These are phyloP conservation scores for Lepidothrix coronata DNA, from an alignment of 2,113 vertebrate species.

Conservation along the genomic window DNA sequence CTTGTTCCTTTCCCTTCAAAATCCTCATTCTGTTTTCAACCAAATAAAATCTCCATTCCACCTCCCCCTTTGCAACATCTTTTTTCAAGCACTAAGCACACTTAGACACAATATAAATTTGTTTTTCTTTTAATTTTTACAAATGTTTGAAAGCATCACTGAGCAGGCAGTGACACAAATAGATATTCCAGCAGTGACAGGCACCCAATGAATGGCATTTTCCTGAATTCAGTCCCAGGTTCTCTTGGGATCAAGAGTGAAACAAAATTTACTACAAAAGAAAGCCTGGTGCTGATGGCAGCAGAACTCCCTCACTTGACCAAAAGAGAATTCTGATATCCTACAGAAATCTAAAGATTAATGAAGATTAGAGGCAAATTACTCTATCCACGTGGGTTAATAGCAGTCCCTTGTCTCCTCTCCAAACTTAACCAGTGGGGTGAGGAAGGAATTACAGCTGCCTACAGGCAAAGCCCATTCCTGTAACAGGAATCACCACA, in stretches of 20 bases:
- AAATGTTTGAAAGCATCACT: conserved; percentile 60
- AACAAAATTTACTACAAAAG: not conserved
- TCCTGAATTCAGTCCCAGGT: conserved; percentile 13
- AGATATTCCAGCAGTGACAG: conserved; percentile 29
- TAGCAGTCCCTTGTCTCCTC: not conserved
- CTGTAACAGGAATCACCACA: not conserved
- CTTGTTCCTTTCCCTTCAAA: not conserved
- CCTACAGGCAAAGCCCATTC: not conserved
- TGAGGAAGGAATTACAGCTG: not conserved
- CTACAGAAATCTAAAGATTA: conserved; percentile 5
- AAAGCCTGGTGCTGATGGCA: not conserved
- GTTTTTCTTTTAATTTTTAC: conserved; percentile 53
- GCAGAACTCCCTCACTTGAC: not conserved
- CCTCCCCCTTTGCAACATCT: not conserved
- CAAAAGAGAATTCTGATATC: not conserved
- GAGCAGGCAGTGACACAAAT: conserved; percentile 28
- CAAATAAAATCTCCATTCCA: not conserved
- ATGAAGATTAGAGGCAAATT: conserved; percentile 3
- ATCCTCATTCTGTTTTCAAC: not conserved
- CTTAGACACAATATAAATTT: not conserved
- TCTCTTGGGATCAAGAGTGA: not conserved
- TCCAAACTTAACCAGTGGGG: not conserved
- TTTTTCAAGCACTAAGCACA: not conserved
- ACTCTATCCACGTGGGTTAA: not conserved
- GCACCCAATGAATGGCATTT: conserved; percentile 4